These are phyloP conservation scores for Hemistola chrysoprasaria DNA, from an alignment of 2,888 invertebrate species.

Conservation along the genomic window DNA sequence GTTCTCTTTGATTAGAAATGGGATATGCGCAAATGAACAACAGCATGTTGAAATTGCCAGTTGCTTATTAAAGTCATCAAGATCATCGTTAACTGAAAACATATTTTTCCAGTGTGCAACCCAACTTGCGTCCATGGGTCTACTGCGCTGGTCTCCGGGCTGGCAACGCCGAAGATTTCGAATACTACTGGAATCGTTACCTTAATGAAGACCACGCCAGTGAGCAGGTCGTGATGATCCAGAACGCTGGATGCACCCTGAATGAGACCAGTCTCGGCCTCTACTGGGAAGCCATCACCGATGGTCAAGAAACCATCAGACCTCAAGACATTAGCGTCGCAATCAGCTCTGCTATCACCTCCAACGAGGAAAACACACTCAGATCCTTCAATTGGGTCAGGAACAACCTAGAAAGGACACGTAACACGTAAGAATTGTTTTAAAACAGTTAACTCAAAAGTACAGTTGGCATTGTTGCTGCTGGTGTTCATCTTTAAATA, in stretches of 20 bases:
- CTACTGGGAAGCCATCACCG: constrained; percentile 53
- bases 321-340: constrained; percentile 65
- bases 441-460: too few relatives aligned
- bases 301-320: constrained; percentile 45
- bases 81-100: too few relatives aligned
- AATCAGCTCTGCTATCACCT: constrained; percentile 72
- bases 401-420: constrained; percentile 42
- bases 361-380: constrained; percentile 80
- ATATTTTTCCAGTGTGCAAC: constrained; percentile 57
- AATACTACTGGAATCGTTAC: constrained; percentile 85
- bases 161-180: constrained; percentile 84
- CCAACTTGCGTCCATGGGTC: constrained; percentile 84
- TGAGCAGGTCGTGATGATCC: constrained; percentile 85
- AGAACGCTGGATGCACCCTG: constrained; percentile 86
- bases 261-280: constrained; percentile 56
- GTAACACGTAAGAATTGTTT: constrained; percentile 41
- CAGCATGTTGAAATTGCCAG: too few relatives aligned
- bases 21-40: too few relatives aligned
- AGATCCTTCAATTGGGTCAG: constrained; percentile 79
- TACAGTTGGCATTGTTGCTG: too few relatives aligned
- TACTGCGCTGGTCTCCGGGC: constrained; percentile 88
- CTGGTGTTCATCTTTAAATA: too few relatives aligned
- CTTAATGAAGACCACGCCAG: constrained; percentile 82
- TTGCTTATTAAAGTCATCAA: too few relatives aligned
- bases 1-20: too few relatives aligned